phyloP scores from a whole-genome alignment of 2,888 invertebrate species.

The Mechanitis messenoides region DNA sequence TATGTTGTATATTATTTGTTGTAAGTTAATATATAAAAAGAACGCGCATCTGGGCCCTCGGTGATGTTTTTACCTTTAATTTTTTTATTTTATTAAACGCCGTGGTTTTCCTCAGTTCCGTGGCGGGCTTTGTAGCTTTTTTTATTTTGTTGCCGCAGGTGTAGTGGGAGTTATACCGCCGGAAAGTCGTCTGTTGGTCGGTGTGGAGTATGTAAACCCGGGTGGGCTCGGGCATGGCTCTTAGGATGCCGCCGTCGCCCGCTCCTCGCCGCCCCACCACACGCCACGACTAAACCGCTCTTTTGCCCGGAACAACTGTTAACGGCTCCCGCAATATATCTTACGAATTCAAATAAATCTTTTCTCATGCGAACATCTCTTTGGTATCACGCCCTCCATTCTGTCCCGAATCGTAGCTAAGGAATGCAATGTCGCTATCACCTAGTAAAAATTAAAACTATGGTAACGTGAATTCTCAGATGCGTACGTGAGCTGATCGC shows the following conservation, averaged over 20 bases:
- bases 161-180: conserved; percentile 79
- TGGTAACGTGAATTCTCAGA: conserved; percentile 62
- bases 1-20: conserved; percentile 14
- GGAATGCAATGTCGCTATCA: conserved; percentile 72
- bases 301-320: conserved; percentile 59
- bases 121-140: conserved; percentile 69
- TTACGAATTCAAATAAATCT: conserved; percentile 69
- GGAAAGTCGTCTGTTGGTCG: conserved; percentile 79
- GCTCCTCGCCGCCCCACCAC: conserved; percentile 35
- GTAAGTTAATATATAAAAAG: conserved; percentile 14
- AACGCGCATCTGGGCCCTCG: conserved; percentile 45
- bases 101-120: conserved; percentile 54
- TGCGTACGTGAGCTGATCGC: conserved; percentile 59
- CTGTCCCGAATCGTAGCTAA: conserved; percentile 51
- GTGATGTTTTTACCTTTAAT: conserved; percentile 38
- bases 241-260: conserved; percentile 44
- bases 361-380: conserved; percentile 65
- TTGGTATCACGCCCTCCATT: conserved; percentile 62
- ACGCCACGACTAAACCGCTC: conserved; percentile 49
- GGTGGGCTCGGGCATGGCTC: conserved; percentile 73
- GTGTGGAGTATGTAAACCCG: conserved; percentile 78
- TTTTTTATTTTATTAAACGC: conserved; percentile 49
- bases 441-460: conserved; percentile 22
- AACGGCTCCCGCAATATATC: conserved; percentile 66
- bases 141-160: conserved; percentile 77